phyloP scores from a whole-genome alignment of 2,797 vertebrate species.

The Hippoglossus hippoglossus region DNA sequence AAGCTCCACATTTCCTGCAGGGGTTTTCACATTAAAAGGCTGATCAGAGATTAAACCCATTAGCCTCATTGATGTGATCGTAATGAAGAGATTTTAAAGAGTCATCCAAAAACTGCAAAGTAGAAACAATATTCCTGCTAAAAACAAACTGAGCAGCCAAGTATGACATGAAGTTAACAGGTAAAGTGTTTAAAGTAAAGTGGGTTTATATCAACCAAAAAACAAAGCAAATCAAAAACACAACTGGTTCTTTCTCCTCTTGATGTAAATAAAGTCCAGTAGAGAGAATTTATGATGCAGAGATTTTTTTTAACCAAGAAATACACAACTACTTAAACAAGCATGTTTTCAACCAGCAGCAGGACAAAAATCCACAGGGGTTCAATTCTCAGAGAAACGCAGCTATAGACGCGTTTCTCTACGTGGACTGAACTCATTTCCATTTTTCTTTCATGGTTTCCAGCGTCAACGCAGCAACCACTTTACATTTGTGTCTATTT shows the following conservation, averaged over 20 bases:
- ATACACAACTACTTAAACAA: constrained; percentile 4
- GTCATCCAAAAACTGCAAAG: not conserved
- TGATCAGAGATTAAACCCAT: not conserved
- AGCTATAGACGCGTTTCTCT: constrained; percentile 1
- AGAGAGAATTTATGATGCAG: not conserved
- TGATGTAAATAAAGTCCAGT: constrained; percentile 4
- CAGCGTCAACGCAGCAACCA: no score
- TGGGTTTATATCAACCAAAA: no score
- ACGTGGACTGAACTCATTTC: not conserved
- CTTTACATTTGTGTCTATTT: not conserved
- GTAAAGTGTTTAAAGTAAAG: no score
- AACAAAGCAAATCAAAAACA: no score
- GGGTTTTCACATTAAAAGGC: constrained; percentile 2
- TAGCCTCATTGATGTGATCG: not conserved
- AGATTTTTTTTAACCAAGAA: not conserved
- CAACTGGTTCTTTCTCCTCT: not conserved
- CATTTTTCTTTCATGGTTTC: not conserved
- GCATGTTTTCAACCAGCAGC: not conserved
- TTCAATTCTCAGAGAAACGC: not conserved
- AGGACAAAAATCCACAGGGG: constrained; percentile 1
- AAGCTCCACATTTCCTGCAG: not conserved
- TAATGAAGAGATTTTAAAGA: not conserved
- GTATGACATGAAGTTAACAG: no score
- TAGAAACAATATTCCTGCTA: not conserved
- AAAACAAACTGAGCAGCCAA: no score